These are phyloP conservation scores for Nasua narica DNA, from an alignment of 2,797 vertebrate species.

Conservation along the genomic window DNA sequence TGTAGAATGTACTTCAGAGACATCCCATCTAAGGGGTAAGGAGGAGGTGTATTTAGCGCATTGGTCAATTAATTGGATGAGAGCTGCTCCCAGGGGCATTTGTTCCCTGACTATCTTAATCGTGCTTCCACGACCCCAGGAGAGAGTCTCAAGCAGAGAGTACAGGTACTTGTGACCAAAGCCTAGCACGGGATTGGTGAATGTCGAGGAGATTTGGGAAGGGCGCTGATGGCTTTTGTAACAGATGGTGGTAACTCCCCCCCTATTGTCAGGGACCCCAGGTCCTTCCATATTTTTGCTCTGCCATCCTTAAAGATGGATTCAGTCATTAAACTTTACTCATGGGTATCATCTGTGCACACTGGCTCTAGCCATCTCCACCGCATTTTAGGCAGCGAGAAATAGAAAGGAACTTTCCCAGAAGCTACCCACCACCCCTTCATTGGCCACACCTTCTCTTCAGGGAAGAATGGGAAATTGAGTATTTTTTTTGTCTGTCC, in stretches of 20 bases:
- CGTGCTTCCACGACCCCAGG: too few relatives aligned
- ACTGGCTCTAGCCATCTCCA: neutral
- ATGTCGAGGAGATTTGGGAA: neutral
- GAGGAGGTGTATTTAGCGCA: neutral
- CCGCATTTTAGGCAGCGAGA: neutral
- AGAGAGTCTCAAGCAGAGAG: neutral
- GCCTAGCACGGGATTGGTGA: neutral
- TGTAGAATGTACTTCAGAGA: neutral
- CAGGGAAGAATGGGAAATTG: neutral
- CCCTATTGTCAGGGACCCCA: neutral
- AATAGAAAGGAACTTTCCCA: neutral
- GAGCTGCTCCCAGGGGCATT: neutral
- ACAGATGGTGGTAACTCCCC: neutral
- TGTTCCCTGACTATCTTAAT: neutral
- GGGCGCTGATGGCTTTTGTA: neutral
- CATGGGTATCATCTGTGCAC: neutral
- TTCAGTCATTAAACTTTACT: neutral
- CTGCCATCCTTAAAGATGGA: neutral
- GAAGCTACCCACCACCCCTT: neutral
- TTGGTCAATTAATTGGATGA: neutral
- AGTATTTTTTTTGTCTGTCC: neutral
- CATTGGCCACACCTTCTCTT: neutral
- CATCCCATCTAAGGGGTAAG: neutral
- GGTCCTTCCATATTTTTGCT: neutral
- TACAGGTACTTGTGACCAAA: neutral